Evolutionary conservation across 2,797 vertebrate species (phyloP), one percentile per base, ranked within the genome.

Genomic region (Neosilurus mollespiculum): DNA sequence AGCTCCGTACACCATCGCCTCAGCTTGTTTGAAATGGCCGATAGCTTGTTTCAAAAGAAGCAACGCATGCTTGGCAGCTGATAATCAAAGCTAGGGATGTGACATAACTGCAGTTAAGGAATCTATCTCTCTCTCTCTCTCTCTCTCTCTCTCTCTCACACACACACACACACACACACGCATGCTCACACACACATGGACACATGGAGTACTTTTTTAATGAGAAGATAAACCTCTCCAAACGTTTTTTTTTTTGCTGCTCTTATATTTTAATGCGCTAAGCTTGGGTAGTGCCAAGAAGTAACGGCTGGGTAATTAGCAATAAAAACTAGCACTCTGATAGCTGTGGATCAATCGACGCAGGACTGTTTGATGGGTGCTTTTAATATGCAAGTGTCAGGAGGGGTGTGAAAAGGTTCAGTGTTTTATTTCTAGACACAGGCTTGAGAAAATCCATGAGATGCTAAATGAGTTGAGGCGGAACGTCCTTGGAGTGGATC

Each of bases 291-390:
- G 30, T 26, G 78, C 84, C 83, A 82, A 84, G 54, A 71, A 61
- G 72, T 62, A 83, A 83, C 51, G 78, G 84, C 86, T 81, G 81
- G 49, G 82, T 89, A 89, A 89, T 89, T 89, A 89, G 87, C 87
- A 88, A 87, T 89, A 89, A 85, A 81, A 88, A 84, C 81, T 81
- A 81, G 86, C 64, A 58, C 85, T 84, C 84, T 73, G 88, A 89
- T 87, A 83, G 84, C 83, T 75, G 75, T 80, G 87, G 88, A 86
- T 88, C 87, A 89, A 88, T 89, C 88, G 85, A 84, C 43, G 26
- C 75, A 37, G 79, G 83, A 80, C 73, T 83, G 78, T 89, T 88
- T 85, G 81, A 88, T 83, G 79, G 58, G 43, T 64, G 78, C 71
- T 84, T 84, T 81, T 87, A 87, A 81, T 81, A 78, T 30, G 73